Conservation (phyloP, 2,888 invertebrate species). For the Oeneis ivallda region DNA sequence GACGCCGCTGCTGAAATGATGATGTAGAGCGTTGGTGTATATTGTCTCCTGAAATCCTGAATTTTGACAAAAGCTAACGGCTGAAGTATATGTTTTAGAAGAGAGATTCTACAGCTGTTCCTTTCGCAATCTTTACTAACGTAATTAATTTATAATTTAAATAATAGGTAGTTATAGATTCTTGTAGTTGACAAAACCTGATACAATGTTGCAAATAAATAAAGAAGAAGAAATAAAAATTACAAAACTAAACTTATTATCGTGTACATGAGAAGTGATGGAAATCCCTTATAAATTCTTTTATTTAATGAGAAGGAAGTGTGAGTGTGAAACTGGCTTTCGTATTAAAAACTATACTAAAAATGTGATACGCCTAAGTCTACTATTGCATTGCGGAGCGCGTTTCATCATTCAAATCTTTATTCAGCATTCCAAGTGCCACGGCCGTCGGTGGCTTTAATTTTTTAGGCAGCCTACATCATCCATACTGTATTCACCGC, state of each 20-base stretch:
- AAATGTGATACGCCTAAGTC: slow-evolving; percentile 64
- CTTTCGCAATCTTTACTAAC: not conserved
- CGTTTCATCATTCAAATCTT: slow-evolving; percentile 70
- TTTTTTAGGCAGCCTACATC: slow-evolving; percentile 70
- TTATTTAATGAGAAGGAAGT: not conserved
- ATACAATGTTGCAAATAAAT: no score
- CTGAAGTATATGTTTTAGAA: not conserved
- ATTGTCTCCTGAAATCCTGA: slow-evolving; percentile 12
- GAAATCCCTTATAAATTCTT: not conserved
- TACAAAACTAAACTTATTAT: no score
- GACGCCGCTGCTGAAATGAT: slow-evolving; percentile 42
- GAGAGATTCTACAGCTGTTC: not conserved
- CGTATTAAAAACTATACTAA: not conserved
- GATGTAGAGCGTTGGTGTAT: slow-evolving; percentile 25
- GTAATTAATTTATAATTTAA: not conserved
- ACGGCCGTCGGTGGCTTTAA: slow-evolving; percentile 66
- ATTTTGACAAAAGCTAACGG: not conserved
- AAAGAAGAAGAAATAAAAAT: no score
- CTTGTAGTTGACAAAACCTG: no score
- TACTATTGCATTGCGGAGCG: slow-evolving; percentile 59
- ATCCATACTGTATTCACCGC: slow-evolving; percentile 70
- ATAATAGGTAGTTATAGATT: not conserved
- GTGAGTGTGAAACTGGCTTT: not conserved
- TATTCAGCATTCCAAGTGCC: slow-evolving; percentile 73
- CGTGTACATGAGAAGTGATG: no score